A percentile compares a stretch with the other conserved stretches of the same genome.
Conservation (phyloP, 2,113 vertebrate genomes). For the Gallinago paraguaiae region DNA sequence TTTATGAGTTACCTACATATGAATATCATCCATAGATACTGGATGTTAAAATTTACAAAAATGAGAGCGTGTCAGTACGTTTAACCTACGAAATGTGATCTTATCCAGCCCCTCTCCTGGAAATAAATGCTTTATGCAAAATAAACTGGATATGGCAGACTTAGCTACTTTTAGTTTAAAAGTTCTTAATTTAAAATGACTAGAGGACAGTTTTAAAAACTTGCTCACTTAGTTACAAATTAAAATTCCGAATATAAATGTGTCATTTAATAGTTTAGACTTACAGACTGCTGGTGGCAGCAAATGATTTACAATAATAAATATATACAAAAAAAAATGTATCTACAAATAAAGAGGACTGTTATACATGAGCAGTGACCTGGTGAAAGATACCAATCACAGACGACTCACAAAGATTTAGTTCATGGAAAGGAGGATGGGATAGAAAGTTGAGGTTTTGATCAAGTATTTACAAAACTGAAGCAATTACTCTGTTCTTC, state of each 20-base stretch:
- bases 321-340: conserved; percentile 81
- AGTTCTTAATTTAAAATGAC: conserved; percentile 81
- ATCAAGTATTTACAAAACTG: conserved; percentile 81
- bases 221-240: conserved; percentile 80
- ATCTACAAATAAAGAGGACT: conserved; percentile 83
- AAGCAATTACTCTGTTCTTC: conserved; percentile 79
- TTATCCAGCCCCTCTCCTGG: conserved; percentile 66
- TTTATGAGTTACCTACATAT: conserved; percentile 72
- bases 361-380: conserved; percentile 83
- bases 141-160: conserved; percentile 75
- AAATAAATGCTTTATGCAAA: conserved; percentile 77
- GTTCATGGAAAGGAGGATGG: conserved; percentile 77
- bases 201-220: conserved; percentile 80
- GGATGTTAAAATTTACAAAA: conserved; percentile 75
- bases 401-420: conserved; percentile 89
- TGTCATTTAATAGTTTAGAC: conserved; percentile 89
- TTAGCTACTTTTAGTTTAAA: conserved; percentile 76
- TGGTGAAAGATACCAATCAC: conserved; percentile 86
- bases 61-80: conserved; percentile 57
- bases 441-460: conserved; percentile 81
- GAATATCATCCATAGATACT: conserved; percentile 64
- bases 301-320: conserved; percentile 88
- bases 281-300: conserved; percentile 92
- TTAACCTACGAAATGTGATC: conserved; percentile 70
- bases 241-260: conserved; percentile 87